Conservation (phyloP, 1,140 invertebrate species). For the Magallana angulata region DNA sequence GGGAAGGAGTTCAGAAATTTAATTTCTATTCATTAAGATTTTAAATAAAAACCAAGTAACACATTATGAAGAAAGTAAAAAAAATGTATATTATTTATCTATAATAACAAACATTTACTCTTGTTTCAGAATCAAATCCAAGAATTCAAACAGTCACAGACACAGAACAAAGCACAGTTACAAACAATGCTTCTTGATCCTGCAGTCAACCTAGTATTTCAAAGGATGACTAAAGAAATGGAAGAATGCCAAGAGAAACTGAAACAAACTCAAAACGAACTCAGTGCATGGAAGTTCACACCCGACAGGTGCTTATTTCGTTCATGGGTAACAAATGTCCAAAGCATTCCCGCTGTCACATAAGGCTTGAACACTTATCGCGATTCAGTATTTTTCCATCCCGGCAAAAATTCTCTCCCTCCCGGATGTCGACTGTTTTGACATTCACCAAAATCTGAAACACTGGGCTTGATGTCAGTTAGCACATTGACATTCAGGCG, state of each 20-base stretch:
- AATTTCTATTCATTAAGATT: too few relatives aligned
- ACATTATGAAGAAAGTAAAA: too few relatives aligned
- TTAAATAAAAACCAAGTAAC: too few relatives aligned
- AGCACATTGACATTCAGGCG: constrained; percentile 24
- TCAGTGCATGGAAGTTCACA: constrained; percentile 99
- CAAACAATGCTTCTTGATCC: constrained; percentile 94
- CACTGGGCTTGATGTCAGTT: constrained; percentile 14
- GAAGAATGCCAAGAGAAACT: constrained; percentile 92
- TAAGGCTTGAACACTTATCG: constrained; percentile 28
- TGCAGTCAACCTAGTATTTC: constrained; percentile 95
- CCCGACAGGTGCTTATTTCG: constrained; percentile 89
- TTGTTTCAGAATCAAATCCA: constrained; percentile 90
- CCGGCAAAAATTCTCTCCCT: constrained; percentile 29
- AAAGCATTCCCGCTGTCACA: constrained; percentile 26
- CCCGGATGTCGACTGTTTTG: constrained; percentile 24
- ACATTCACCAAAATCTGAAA: constrained; percentile 33
- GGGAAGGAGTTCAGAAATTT: too few relatives aligned
- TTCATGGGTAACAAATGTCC: constrained; percentile 43
- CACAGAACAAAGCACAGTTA: constrained; percentile 87
- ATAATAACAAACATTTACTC: background rate
- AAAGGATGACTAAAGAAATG: constrained; percentile 94
- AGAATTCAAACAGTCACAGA: constrained; percentile 86
- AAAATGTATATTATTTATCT: too few relatives aligned
- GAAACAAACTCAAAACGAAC: constrained; percentile 98
- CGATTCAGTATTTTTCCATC: constrained; percentile 28